Base-by-base conservation (phyloP, 2,888 invertebrate species). In the Limnephilus auricula region DNA sequence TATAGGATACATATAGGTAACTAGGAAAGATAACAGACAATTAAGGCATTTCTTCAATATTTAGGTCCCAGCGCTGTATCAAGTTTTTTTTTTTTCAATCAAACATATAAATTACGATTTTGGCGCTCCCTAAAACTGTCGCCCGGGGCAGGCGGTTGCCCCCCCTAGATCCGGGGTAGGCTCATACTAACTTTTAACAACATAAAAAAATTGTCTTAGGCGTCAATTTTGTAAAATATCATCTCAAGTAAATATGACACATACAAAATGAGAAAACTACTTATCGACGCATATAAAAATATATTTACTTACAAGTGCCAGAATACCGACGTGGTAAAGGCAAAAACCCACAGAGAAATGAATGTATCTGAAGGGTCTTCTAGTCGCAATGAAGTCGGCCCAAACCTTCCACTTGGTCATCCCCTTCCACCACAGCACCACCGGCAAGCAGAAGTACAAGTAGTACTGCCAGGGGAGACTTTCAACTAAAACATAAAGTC, bases 381-480 rank as follows among this genome's bases (percentile, higher is more conserved):
- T 78, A 30, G 40, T 93, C 34, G 85, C 92, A 93, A 45, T 92
- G 40, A 91, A 90, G 45, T 86, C 78, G 6, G 94, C 92, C 95
- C 96, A 96, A 34, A 95, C 90, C 87, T 94, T 93, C 90, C 94
- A 89, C 93, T 95, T 93, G 93, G 94, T 93, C 93, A 95, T 87
- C 92, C 94, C 94, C 94, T 95, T 94, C 94, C 95, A 95, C 97
- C 97, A 97, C 45, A 97, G 94, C 1, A 96, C 93, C 89, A 97
- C 94, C 2, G 98, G 98, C 93, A 97, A 94, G 83, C 97, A 93
- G 92, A 96, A 96, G 94, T 98, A 98, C 78, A 97, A 94, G 93
- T 97, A 96, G 94, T 97, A 97, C 93, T 96, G 96, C 32, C 95
- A 90, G 32, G 97, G 97, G 89, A 97, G 95, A 84, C 95, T 95